Percentiles rank a stretch among this genome's conserved stretches.
phyloP scores from a whole-genome alignment of 1,140 invertebrate genomes.

The Araneus ventricosus region DNA sequence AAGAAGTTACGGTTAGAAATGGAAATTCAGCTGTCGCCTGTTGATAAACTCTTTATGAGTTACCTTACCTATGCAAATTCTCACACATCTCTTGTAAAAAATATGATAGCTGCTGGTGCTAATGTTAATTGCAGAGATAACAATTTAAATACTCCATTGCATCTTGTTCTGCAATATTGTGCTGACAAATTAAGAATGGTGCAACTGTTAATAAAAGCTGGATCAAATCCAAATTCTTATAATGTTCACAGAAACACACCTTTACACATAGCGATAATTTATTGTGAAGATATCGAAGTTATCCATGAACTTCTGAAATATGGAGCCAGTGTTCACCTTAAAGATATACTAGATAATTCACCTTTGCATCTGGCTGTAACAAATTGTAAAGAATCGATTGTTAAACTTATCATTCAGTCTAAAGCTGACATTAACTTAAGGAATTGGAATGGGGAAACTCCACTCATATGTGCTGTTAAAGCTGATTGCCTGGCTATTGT shows the following conservation, averaged over 20 bases:
- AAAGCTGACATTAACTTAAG: background rate
- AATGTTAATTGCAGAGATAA: background rate
- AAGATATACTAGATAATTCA: background rate
- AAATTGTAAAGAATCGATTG: background rate
- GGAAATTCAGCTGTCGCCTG: too few relatives aligned
- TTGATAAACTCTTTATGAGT: background rate
- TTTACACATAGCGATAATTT: background rate
- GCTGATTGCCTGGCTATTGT: background rate
- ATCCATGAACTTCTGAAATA: background rate
- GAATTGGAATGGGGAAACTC: background rate
- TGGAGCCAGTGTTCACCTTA: background rate
- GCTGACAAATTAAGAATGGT: background rate
- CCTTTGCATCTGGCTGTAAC: background rate
- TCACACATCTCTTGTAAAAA: background rate
- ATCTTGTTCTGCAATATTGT: background rate
- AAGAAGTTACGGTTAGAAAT: too few relatives aligned
- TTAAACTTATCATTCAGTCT: background rate
- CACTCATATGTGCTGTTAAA: background rate
- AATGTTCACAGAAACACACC: background rate
- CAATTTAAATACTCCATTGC: background rate
- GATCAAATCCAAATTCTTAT: background rate
- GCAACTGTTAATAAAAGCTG: background rate
- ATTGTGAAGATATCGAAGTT: background rate
- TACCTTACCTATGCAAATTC: background rate
- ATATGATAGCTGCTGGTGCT: background rate